Conservation (phyloP, 2,888 invertebrate species). For the Siphlonurus alternatus region DNA sequence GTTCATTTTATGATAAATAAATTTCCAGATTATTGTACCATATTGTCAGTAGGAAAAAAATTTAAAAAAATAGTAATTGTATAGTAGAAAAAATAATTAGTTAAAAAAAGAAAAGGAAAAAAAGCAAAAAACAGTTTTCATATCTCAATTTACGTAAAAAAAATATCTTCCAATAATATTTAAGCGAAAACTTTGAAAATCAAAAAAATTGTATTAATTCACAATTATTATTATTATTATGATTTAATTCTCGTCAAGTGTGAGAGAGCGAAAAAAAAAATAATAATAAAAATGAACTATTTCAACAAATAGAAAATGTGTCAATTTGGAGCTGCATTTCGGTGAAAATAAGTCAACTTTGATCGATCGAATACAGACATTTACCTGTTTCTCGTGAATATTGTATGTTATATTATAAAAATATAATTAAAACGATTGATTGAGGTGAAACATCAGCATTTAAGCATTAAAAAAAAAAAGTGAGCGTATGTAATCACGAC, state of each 20-base stretch:
- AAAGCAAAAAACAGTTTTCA: conserved; percentile 2
- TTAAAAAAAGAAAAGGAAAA: background rate
- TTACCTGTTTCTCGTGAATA: too few species aligned
- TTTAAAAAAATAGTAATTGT: background rate
- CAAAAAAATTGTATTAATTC: background rate
- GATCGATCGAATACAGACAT: too few species aligned
- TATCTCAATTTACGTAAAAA: conserved; percentile 2
- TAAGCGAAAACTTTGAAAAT: background rate
- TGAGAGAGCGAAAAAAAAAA: background rate
- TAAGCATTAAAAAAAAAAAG: too few species aligned
- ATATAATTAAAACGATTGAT: too few species aligned
- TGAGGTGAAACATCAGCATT: too few species aligned
- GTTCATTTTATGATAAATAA: background rate
- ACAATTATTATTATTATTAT: background rate
- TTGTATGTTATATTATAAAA: too few species aligned
- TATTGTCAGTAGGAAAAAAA: background rate
- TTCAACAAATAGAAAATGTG: background rate
- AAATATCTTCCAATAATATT: conserved; percentile 1
- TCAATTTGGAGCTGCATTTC: background rate
- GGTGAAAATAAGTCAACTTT: too few species aligned
- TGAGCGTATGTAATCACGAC: background rate
- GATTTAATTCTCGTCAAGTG: background rate
- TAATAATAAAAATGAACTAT: background rate
- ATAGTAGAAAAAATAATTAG: background rate
- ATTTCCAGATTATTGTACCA: background rate